Evolutionary conservation across 2,797 vertebrate species (phyloP).

Genomic region (Huso huso): DNA sequence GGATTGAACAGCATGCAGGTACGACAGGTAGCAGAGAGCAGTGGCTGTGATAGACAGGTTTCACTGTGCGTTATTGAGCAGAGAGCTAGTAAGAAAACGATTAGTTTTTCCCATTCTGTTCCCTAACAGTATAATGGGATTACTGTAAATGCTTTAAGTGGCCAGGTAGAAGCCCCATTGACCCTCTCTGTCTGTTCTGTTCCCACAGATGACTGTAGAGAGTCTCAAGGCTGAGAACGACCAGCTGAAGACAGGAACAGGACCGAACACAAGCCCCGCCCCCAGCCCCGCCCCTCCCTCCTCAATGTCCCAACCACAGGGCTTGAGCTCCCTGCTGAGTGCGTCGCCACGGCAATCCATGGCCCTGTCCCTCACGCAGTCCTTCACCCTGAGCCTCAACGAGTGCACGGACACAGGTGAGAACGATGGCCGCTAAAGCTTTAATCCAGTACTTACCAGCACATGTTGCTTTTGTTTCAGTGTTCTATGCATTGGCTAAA

Average conservation of each 20-base stretch:
- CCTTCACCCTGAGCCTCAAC: constrained; percentile 73
- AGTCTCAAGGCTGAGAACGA: constrained; percentile 88
- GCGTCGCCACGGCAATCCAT: constrained; percentile 74
- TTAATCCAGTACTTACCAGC: too few relatives aligned
- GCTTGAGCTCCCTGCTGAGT: constrained; percentile 62
- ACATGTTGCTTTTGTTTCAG: too few relatives aligned
- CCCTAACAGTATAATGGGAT: too few relatives aligned
- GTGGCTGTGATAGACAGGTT: constrained; percentile 8
- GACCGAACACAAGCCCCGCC: constrained; percentile 43
- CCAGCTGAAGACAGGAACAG: constrained; percentile 79
- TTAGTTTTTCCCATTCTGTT: too few relatives aligned
- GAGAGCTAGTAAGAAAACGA: too few relatives aligned
- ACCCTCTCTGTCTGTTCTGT: background rate
- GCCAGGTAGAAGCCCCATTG: too few relatives aligned
- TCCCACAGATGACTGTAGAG: constrained; percentile 78
- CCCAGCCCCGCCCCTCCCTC: constrained; percentile 50
- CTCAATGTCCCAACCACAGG: constrained; percentile 65
- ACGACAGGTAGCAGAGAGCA: too few relatives aligned
- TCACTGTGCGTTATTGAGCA: constrained; percentile 9
- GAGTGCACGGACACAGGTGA: constrained; percentile 73
- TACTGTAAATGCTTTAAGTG: too few relatives aligned
- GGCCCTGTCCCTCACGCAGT: constrained; percentile 75
- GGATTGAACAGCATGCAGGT: too few relatives aligned
- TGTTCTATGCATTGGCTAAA: too few relatives aligned
- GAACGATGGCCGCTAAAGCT: background rate